Conservation (phyloP, 2,113 vertebrate species). For the Taurulus bubalis region DNA sequence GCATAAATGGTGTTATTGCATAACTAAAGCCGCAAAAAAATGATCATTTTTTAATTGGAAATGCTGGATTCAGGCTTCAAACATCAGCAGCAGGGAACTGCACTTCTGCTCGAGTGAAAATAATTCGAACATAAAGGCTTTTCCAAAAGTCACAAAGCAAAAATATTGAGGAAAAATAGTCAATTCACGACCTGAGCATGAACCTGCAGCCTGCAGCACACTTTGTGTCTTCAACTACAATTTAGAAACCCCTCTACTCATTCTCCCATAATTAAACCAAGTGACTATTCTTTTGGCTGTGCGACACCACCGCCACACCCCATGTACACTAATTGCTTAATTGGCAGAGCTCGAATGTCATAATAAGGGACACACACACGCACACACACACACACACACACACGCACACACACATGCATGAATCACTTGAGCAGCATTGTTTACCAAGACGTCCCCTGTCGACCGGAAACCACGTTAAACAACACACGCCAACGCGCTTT, state of each 20-base stretch:
- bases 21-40: not conserved
- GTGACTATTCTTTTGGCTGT: not conserved
- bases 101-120: slow-evolving; percentile 12
- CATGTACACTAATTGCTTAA: slow-evolving; percentile 35
- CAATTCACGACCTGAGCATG: slow-evolving; percentile 4
- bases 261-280: not conserved
- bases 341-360: slow-evolving; percentile 23
- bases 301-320: not conserved
- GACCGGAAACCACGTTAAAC: slow-evolving; percentile 75
- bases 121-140: not conserved
- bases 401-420: slow-evolving; percentile 1
- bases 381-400: no score
- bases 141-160: not conserved
- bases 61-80: not conserved
- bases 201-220: slow-evolving; percentile 21
- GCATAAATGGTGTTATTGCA: not conserved
- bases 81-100: not conserved
- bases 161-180: not conserved
- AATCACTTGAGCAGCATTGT: slow-evolving; percentile 54
- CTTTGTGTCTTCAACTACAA: not conserved
- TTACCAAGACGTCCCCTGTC: slow-evolving; percentile 58
- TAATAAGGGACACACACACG: not conserved
- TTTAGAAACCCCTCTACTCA: no score
- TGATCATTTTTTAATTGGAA: not conserved
- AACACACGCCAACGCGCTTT: slow-evolving; percentile 77